These are phyloP conservation scores for Trichonephila inaurata DNA, from an alignment of 1,140 invertebrate genomes.

Conservation along the genomic window DNA sequence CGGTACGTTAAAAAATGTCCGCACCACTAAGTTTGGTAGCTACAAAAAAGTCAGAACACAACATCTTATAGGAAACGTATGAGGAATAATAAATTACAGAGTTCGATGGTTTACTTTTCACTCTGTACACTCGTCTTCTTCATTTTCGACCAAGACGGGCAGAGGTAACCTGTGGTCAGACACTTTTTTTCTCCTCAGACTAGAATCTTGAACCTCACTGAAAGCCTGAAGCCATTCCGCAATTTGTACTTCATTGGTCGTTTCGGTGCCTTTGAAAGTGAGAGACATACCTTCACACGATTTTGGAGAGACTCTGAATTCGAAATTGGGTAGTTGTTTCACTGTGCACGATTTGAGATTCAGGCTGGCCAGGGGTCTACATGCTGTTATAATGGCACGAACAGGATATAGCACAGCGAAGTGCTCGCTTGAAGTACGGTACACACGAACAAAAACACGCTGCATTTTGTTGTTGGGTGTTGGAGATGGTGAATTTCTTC, in stretches of 20 bases:
- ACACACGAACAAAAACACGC: constrained; percentile 73
- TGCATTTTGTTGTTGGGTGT: constrained; percentile 2
- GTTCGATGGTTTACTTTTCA: constrained; percentile 1
- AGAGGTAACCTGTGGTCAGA: constrained; percentile 72
- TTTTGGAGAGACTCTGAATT: constrained; percentile 60
- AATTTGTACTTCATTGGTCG: constrained; percentile 45
- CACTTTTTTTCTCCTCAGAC: constrained; percentile 57
- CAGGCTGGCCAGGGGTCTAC: constrained; percentile 69
- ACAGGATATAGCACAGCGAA: constrained; percentile 76
- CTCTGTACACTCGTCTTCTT: constrained; percentile 62
- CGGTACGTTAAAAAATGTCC: background rate
- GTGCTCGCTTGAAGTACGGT: constrained; percentile 75
- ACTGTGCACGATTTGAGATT: constrained; percentile 74
- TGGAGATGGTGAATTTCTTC: background rate
- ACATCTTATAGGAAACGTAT: background rate
- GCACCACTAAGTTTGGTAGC: background rate
- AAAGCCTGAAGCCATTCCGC: constrained; percentile 62
- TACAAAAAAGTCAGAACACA: background rate
- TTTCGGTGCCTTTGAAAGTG: constrained; percentile 67
- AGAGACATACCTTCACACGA: constrained; percentile 71
- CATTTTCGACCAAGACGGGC: constrained; percentile 65
- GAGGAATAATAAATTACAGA: constrained; percentile 6
- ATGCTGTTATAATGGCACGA: constrained; percentile 66
- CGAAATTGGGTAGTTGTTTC: constrained; percentile 19
- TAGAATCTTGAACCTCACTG: constrained; percentile 46